Evolutionary conservation across 1,140 invertebrate species (phyloP), one percentile per base, ranked within the genome.

Genomic region (Temnothorax longispinosus): DNA sequence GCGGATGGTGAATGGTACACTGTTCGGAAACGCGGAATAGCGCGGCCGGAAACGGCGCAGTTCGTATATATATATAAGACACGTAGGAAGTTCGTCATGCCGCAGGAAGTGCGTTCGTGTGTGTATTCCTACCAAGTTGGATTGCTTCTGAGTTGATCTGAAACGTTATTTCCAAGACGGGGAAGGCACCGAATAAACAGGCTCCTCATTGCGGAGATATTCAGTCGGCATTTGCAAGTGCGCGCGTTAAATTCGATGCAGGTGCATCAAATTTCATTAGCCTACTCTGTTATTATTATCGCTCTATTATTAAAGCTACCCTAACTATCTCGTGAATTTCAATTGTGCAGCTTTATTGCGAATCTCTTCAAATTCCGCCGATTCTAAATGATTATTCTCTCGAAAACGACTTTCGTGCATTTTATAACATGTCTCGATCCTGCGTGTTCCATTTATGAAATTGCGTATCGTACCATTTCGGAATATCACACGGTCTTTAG

Each of bases 81-180:
- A 32, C 74, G 56, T 15, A 21, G 47, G 44, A 78, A 72, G 62
- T 72, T 69, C 60, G 15, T 72, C 44, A 47, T 58, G 69, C 56
- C 32, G 56, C 13, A 21, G 1, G 10, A 60, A 58, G 58, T 27
- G 27, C 38, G 27, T 27, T 1, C 50, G 44, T n/a, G 18, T 88
- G 32, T 69, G 38, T 86, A 84, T 41, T 72, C 75, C 86, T 56
- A 21, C 81, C 58, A 90, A 90, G 56, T 90, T 88, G 50, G 71
- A 90, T 90, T 81, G 71, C 60, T 56, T 81, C 50, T 64, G 41
- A 90, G 50, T 76, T 88, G 62, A 64, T 69, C 62, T 4, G 54
- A 90, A 87, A 87, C 35, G 41, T 80, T 87, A 89, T 76, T 85
- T 85, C 58, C 56, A 50, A 71, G 41, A 78, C 21, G 52, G 44